Base-by-base conservation (phyloP, 2,888 invertebrate species). In the Pollenia amentaria region DNA sequence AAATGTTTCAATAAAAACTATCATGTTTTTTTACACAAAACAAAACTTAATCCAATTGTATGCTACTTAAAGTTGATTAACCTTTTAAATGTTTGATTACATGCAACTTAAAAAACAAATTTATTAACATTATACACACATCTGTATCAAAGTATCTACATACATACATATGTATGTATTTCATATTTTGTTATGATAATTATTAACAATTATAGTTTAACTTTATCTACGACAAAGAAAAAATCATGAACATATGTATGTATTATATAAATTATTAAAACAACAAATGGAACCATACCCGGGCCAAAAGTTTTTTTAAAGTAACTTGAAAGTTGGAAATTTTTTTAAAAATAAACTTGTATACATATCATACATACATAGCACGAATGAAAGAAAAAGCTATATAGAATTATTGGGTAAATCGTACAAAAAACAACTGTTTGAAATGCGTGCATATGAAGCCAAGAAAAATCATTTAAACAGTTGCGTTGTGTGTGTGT, bases 401-500 rank as follows among this genome's bases (percentile, higher is more conserved):
- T 21, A 11, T 16, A 38, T 46, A 48, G 60, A 48, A 40, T 60
- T 79, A 42, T 69, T 75, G 40, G 60, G 69, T 53, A 69, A 67
- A 48, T 48, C 51, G 57, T 51, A 42, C 3, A 81, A 82, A 38
- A 44, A 64, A 72, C 60, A 84, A 84, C 72, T 78, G 73, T 16
- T 21, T 65, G 21, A 78, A 82, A 79, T 79, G 78, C 85, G 82
- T 86, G 75, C 86, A 83, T 60, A 76, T 69, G 69, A 82, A 86
- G 75, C 75, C 69, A 79, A 86, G 78, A 79, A 82, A 83, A 83
- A 70, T 75, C 64, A 85, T 85, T 81, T 78, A 67, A 81, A 65
- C 51, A 67, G 62, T 81, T 60, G 64, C 46, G 21, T 60, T 53
- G n/a, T 57, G 55, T 67, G 42, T 78, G 48, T 44, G 44, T 44